Conservation (phyloP, 2,113 vertebrate genomes). For the Sisor rabdophorus region DNA sequence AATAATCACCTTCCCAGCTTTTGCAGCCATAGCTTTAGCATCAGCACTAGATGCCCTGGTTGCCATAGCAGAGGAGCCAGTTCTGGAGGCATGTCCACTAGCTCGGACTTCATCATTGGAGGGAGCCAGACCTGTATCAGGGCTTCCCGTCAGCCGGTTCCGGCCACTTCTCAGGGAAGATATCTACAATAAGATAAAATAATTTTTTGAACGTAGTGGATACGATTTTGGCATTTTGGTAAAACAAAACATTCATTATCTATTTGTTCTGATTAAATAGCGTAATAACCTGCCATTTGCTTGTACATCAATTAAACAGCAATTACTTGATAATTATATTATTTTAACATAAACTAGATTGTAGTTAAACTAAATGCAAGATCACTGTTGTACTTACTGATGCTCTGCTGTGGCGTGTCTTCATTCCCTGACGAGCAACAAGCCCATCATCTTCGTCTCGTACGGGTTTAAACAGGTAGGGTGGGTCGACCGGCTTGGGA, state of each 20-base stretch:
- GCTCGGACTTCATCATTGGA: conserved; percentile 83
- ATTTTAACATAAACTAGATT: no score
- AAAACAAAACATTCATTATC: neutral
- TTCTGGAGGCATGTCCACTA: conserved; percentile 79
- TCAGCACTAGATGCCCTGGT: conserved; percentile 89
- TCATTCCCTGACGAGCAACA: conserved; percentile 94
- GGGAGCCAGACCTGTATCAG: conserved; percentile 79
- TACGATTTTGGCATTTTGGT: neutral
- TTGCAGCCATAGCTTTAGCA: conserved; percentile 84
- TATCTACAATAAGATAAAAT: conserved; percentile 65
- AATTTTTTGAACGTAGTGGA: conserved; percentile 1
- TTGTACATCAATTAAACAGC: neutral
- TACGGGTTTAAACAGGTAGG: conserved; percentile 98
- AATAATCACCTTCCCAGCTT: conserved; percentile 78
- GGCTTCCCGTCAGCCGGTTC: conserved; percentile 88
- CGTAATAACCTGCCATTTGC: neutral
- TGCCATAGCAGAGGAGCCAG: conserved; percentile 58
- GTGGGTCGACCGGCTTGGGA: conserved; percentile 82
- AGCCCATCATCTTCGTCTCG: conserved; percentile 94
- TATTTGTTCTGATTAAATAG: neutral
- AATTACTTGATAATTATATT: neutral
- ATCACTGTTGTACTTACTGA: conserved; percentile 70
- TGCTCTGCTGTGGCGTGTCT: conserved; percentile 90
- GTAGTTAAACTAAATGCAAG: neutral
- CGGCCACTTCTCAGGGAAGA: conserved; percentile 95